These are phyloP conservation scores for Drosophila rhopaloa DNA, from an alignment of 1,140 invertebrate species.

Conservation along the genomic window DNA sequence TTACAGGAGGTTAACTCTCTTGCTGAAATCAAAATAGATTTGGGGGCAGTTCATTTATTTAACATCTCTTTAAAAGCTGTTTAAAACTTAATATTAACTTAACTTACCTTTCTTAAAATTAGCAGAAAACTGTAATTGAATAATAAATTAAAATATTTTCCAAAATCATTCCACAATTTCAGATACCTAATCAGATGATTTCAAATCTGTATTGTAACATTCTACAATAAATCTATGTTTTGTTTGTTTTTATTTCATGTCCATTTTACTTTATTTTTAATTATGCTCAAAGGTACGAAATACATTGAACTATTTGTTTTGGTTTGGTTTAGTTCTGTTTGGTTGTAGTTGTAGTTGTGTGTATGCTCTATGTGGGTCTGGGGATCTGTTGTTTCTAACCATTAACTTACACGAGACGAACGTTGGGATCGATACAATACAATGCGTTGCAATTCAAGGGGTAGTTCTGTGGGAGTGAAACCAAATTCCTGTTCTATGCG, in stretches of 20 bases:
- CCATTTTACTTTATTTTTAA: slow-evolving; percentile 45
- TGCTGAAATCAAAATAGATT: no score
- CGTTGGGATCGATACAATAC: slow-evolving; percentile 59
- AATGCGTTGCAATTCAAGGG: slow-evolving; percentile 19
- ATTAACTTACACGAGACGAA: slow-evolving; percentile 40
- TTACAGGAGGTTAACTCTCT: no score
- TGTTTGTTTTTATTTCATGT: slow-evolving; percentile 21
- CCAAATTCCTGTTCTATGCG: slow-evolving; percentile 26
- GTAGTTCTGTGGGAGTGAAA: slow-evolving; percentile 22
- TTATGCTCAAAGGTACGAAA: slow-evolving; percentile 63
- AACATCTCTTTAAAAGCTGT: no score
- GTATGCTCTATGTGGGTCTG: slow-evolving; percentile 13
- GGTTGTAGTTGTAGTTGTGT: slow-evolving; percentile 23
- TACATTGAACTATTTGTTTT: slow-evolving; percentile 61
- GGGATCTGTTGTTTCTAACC: slow-evolving; percentile 16
- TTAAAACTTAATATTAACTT: neutral
- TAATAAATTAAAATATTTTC: no score
- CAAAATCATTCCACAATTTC: no score
- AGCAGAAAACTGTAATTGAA: no score
- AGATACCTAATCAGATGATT: no score
- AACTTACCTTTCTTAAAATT: neutral
- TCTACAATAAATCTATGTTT: neutral
- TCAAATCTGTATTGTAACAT: neutral
- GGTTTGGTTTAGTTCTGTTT: slow-evolving; percentile 9
- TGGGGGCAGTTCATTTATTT: no score